Base-by-base conservation (phyloP, 2,113 vertebrate genomes). In the Suncus etruscus region DNA sequence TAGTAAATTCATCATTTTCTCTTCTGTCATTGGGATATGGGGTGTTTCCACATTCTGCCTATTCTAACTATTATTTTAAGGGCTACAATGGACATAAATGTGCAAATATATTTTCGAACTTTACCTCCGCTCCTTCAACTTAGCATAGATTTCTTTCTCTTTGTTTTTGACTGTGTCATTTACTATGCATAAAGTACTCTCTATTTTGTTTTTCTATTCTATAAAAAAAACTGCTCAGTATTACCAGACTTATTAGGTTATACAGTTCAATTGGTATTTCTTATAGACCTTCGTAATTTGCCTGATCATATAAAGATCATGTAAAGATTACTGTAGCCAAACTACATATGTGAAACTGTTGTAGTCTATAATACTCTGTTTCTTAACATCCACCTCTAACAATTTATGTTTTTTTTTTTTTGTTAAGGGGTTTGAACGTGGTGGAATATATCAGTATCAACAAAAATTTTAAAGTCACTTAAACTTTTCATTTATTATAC, bases 151-250 rank as follows among this genome's bases (percentile, higher is more conserved):
- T 72, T 73, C 75, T 83, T 11, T 18, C 3, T 9, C 2, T 31
- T 18, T 75, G 47, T 61, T 11, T 65, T 50, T 20, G 24, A 4
- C 8, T 47, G 12, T 50, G 20, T 15, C 31, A 81, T 65, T 10
- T 61, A 24, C 3, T 0, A 31, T 54, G 12, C 9, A 25, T 3
- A 48, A 70, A 1, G 0, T 47, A 18, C 27, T 68, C 20, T 66
- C 10, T 47, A n/a, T 61, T 4, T 11, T 51, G 47, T 11, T n/a
- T 85, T 79, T 69, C 54, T 51, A 9, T 2, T 6, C 61, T 86
- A 0, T 29, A 50, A 12, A 12, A 25, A 24, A 80, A 78, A 58
- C 3, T 68, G 5, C 1, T 12, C 32, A 54, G 3, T 22, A 0
- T 89, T 15, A 1, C 11, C 22, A 93, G 24, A 70, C 86, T 73